A percentile compares a stretch with the other conserved stretches of the same genome.
phyloP scores from a whole-genome alignment of 2,113 vertebrate species.

The Puffinus mauretanicus region DNA sequence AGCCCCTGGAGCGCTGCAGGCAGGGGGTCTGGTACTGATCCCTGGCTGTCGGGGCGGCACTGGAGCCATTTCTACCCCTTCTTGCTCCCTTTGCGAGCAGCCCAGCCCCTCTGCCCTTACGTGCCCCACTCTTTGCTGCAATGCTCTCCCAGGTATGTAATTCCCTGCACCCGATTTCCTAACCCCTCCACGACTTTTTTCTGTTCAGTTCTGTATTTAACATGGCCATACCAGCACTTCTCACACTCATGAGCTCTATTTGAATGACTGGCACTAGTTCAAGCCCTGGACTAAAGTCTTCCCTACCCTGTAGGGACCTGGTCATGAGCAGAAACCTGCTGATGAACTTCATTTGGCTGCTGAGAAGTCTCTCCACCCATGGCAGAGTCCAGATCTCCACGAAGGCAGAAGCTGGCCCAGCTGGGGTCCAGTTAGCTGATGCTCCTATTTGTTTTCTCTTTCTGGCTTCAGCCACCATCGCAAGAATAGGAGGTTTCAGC shows the following conservation, averaged over 20 bases:
- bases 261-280: background rate
- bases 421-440: background rate
- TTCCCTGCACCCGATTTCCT: background rate
- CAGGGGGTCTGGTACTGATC: background rate
- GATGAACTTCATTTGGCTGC: background rate
- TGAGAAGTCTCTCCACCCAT: background rate
- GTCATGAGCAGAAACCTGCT: background rate
- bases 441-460: background rate
- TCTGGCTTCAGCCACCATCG: background rate
- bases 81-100: background rate
- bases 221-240: background rate
- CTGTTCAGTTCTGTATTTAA: background rate
- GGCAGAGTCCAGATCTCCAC: background rate
- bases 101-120: background rate
- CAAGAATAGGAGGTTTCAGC: background rate
- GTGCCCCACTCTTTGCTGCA: background rate
- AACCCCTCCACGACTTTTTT: background rate
- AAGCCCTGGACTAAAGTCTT: background rate
- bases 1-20: background rate
- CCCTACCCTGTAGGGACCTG: background rate
- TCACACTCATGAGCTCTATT: background rate
- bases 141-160: background rate
- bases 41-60: background rate
- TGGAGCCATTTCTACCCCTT: background rate
- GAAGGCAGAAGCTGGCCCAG: background rate